Base-by-base conservation (phyloP, 2,113 vertebrate species). In the Microtus montanus region DNA sequence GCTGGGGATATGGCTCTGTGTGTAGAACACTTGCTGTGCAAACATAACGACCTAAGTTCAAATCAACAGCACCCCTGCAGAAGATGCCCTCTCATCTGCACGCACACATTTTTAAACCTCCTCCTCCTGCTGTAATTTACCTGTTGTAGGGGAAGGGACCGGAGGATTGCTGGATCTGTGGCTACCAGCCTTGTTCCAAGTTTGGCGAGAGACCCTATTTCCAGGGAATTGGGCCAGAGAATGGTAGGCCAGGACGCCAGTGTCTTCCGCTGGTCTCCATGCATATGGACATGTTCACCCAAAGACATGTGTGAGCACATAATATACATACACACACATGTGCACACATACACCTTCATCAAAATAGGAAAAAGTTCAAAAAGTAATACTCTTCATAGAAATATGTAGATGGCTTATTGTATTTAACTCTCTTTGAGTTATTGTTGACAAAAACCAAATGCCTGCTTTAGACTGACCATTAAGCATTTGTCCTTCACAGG, bases 401-500 rank as follows among this genome's bases (percentile, higher is more conserved):
- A 87, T 68, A 68, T 3, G 17, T 68, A 54, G 14, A 49, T 92
- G n/a, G 0, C 33, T 12, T 91, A 47, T 38, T 90, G 19, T 20
- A 58, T 58, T 83, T 88, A 92, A 91, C 6, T 19, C 2, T 38
- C 28, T 88, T 82, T 49, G 28, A 19, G 54, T 86, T 38, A 82
- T 68, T 30, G 2, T 33, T 79, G 47, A 71, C 17, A 24, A 91
- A 89, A 85, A 80, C 78, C 33, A 96, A 95, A 90, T 22, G 89
- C 10, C 24, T 75, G 2, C 20, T 64, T 70, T 66, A 79, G 41
- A 54, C 7, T 84, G 24, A 74, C n/a, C 71, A 70, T 41, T 30
- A 64, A 92, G 41, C 24, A 17, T 87, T 74, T 87, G 17, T 89
- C 49, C 28, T 86, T 66, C 24, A 24, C 26, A 66, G 15, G 28